A percentile compares a stretch with the other conserved stretches of the same genome.
These are phyloP conservation scores for Malacoraja senta DNA, from an alignment of 2,797 vertebrate species.

Conservation along the genomic window DNA sequence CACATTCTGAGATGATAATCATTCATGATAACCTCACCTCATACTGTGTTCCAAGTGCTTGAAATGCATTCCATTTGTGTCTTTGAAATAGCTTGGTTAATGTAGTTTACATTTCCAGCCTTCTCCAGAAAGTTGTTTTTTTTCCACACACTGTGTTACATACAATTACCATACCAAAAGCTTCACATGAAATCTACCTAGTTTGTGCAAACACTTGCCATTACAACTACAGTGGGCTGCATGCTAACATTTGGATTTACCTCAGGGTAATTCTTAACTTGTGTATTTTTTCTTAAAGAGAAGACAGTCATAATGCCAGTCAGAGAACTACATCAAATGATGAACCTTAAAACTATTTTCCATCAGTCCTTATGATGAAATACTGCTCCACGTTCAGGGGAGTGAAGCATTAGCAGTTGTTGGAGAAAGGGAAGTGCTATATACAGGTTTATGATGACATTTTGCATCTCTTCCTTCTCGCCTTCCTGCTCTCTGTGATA, in stretches of 20 bases:
- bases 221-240: neutral
- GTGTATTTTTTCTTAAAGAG: neutral
- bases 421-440: neutral
- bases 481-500: neutral
- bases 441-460: neutral
- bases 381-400: neutral
- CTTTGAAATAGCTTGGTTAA: neutral
- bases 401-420: neutral
- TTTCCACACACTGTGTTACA: neutral
- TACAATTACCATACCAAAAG: neutral
- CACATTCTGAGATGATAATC: neutral
- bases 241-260: neutral
- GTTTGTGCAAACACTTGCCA: neutral
- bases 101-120: neutral
- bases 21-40: neutral
- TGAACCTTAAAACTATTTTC: neutral
- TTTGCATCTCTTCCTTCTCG: conserved; percentile 1
- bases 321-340: neutral
- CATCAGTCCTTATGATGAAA: neutral
- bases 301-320: neutral
- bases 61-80: neutral
- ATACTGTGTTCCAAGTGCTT: neutral
- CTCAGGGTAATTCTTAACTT: neutral
- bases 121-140: neutral
- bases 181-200: neutral